Evolutionary conservation across 2,888 invertebrate species (phyloP).

Genomic region (Calliopum simillimum): DNA sequence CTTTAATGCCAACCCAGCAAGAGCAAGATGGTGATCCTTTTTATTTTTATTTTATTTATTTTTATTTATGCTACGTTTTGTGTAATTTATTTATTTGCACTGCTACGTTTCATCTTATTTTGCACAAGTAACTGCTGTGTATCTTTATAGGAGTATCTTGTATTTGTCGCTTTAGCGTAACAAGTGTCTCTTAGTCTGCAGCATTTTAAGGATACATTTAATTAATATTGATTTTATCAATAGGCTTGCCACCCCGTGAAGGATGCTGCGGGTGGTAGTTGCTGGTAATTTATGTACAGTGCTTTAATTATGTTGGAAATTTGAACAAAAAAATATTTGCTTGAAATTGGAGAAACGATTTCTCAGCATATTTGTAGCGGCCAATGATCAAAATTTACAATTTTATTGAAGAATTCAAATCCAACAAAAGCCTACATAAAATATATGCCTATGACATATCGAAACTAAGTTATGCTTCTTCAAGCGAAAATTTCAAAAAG

Average conservation of each 20-base stretch:
- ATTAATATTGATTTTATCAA: conserved; percentile 29
- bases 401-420: too few relatives aligned
- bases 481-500: too few relatives aligned
- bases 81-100: conserved; percentile 15
- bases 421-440: too few relatives aligned
- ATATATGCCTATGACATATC: too few relatives aligned
- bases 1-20: too few relatives aligned
- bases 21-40: not conserved
- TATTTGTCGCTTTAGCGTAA: not conserved
- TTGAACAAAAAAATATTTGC: too few relatives aligned
- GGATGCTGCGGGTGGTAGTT: not conserved
- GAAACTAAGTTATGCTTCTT: too few relatives aligned
- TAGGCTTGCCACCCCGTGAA: not conserved
- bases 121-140: not conserved
- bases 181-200: conserved; percentile 23
- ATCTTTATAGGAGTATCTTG: not conserved
- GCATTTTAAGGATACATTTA: not conserved
- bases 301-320: too few relatives aligned
- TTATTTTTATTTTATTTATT: not conserved
- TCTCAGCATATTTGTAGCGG: too few relatives aligned
- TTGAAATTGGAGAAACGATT: too few relatives aligned
- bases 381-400: too few relatives aligned
- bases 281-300: too few relatives aligned
- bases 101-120: not conserved
- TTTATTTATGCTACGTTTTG: not conserved